A percentile compares a stretch with the other conserved stretches of the same genome.
Evolutionary conservation across 92 coral and sea anemone species (phyloP).

Genomic region (Montipora capitata): DNA sequence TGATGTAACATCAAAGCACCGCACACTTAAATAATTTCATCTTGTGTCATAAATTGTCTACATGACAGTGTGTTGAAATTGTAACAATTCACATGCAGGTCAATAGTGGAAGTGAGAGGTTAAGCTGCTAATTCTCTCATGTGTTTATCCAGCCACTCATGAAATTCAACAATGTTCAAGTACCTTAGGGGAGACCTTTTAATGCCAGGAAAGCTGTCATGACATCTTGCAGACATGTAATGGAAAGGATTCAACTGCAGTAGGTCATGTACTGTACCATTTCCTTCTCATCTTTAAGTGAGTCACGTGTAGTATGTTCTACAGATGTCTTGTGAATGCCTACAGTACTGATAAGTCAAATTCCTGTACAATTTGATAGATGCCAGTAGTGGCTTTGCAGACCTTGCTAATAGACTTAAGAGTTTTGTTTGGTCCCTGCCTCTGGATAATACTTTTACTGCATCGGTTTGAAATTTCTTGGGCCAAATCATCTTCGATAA

Average conservation of each 20-base stretch:
- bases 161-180: conserved; percentile 80
- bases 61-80: conserved; percentile 4
- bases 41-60: conserved; percentile 40
- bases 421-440: conserved; percentile 75
- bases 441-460: conserved; percentile 8
- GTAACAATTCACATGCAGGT: conserved; percentile 12
- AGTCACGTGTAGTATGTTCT: conserved; percentile 74
- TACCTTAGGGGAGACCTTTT: conserved; percentile 69
- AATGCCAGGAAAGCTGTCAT: conserved; percentile 76
- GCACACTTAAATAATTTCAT: neutral
- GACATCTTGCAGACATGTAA: conserved; percentile 60
- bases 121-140: conserved; percentile 57
- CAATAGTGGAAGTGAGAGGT: conserved; percentile 15
- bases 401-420: conserved; percentile 66
- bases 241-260: conserved; percentile 64
- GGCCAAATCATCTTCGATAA: conserved; percentile 73
- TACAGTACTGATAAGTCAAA: conserved; percentile 61
- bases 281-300: conserved; percentile 81
- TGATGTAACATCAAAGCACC: conserved; percentile 10
- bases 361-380: conserved; percentile 35
- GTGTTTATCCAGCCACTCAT: conserved; percentile 84
- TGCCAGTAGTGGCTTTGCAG: conserved; percentile 73
- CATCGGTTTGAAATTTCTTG: conserved; percentile 62
- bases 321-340: conserved; percentile 80
- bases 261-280: conserved; percentile 79